Conservation (phyloP, 2,797 vertebrate genomes). For the Steatocranus sp. region DNA sequence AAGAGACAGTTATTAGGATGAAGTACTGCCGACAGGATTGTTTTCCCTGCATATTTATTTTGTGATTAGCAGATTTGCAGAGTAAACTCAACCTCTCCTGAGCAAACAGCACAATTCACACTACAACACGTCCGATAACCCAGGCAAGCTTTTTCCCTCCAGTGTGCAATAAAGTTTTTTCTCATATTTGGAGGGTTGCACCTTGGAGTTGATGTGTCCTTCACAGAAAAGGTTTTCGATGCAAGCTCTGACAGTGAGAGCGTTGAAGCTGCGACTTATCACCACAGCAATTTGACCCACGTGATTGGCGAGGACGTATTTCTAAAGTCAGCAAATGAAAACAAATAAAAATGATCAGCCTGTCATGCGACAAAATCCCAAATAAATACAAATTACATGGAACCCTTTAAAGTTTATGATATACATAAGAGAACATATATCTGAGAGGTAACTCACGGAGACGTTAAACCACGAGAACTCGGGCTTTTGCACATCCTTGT, state of each 20-base stretch:
- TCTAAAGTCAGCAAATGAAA: neutral
- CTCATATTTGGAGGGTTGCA: neutral
- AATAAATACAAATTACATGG: neutral
- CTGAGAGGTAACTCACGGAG: neutral
- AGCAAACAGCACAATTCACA: neutral
- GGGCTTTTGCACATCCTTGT: accelerated
- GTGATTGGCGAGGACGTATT: neutral
- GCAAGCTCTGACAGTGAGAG: neutral
- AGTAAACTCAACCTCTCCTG: neutral
- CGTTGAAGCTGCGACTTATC: accelerated
- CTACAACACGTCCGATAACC: accelerated
- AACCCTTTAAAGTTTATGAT: neutral
- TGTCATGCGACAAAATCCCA: accelerated
- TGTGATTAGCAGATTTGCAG: neutral
- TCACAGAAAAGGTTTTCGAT: accelerated
- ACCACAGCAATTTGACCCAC: accelerated
- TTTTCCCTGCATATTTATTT: neutral
- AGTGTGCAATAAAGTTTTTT: neutral
- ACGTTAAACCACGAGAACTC: neutral
- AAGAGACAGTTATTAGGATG: neutral
- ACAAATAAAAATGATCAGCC: neutral
- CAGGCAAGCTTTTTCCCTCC: accelerated
- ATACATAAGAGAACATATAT: neutral
- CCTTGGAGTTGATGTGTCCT: neutral
- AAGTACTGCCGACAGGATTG: neutral